phyloP scores from a whole-genome alignment of 2,113 vertebrate species.

The Sebastes schlegelii region DNA sequence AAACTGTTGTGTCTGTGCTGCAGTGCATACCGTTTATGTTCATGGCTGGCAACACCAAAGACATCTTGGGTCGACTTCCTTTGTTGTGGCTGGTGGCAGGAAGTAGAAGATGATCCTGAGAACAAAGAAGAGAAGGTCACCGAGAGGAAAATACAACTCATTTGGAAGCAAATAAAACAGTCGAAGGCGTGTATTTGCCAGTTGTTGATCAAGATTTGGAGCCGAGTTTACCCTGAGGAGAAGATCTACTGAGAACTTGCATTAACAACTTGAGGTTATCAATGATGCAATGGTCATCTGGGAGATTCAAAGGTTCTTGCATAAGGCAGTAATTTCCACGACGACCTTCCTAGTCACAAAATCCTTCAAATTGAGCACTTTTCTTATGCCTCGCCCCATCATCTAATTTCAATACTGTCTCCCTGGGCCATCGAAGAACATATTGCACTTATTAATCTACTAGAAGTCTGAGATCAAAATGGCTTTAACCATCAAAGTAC shows the following conservation, averaged over 20 bases:
- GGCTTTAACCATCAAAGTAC: not conserved
- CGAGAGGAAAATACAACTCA: conserved; percentile 11
- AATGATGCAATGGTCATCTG: conserved; percentile 1
- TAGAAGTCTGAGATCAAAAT: not conserved
- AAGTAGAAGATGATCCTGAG: conserved; percentile 94
- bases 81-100: conserved; percentile 97
- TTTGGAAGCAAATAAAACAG: conserved; percentile 11
- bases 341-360: not conserved
- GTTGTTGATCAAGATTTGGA: conserved; percentile 9
- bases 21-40: conserved; percentile 92
- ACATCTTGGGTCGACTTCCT: conserved; percentile 97
- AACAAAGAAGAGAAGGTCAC: conserved; percentile 64
- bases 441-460: conserved; percentile 8
- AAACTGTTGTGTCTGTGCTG: conserved; percentile 30
- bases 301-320: not conserved
- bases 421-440: not conserved
- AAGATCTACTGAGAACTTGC: not conserved
- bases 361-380: conserved; percentile 2
- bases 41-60: conserved; percentile 93
- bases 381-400: conserved; percentile 2
- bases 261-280: not conserved
- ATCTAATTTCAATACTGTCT: not conserved
- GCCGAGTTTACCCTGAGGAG: not conserved
- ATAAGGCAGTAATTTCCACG: conserved; percentile 14
- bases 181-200: not conserved